Evolutionary conservation across 2,113 vertebrate species (phyloP).

Genomic region (Rhea pennata): DNA sequence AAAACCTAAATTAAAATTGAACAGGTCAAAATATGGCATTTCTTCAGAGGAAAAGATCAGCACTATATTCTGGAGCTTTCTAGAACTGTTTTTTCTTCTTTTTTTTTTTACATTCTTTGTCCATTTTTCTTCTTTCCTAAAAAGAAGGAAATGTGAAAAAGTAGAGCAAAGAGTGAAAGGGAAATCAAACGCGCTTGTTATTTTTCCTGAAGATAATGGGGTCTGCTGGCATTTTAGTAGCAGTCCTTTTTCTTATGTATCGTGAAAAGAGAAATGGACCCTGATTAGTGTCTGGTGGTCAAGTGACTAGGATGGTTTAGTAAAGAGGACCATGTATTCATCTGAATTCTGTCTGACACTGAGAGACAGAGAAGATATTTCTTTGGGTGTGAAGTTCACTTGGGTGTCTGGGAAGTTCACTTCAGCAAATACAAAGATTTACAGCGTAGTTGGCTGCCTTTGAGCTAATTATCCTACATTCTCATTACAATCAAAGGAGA

Average conservation of each 20-base stretch:
- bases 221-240: neutral
- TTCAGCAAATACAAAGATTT: neutral
- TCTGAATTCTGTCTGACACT: neutral
- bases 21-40: neutral
- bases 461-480: neutral
- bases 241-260: neutral
- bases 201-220: neutral
- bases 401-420: neutral
- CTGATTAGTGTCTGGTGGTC: fast-evolving
- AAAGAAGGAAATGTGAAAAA: neutral
- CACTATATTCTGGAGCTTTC: neutral
- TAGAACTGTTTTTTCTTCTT: neutral
- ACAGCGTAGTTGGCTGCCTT: neutral
- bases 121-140: neutral
- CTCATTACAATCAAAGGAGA: neutral
- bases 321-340: neutral
- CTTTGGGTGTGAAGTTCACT: neutral
- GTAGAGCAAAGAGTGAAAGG: neutral
- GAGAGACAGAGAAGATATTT: neutral
- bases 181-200: neutral
- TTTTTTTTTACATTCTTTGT: neutral
- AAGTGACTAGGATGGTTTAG: neutral
- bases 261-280: neutral
- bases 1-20: neutral
- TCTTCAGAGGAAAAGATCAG: neutral